Base-by-base conservation (phyloP, 1,140 invertebrate species). In the Drosophila virilis region DNA sequence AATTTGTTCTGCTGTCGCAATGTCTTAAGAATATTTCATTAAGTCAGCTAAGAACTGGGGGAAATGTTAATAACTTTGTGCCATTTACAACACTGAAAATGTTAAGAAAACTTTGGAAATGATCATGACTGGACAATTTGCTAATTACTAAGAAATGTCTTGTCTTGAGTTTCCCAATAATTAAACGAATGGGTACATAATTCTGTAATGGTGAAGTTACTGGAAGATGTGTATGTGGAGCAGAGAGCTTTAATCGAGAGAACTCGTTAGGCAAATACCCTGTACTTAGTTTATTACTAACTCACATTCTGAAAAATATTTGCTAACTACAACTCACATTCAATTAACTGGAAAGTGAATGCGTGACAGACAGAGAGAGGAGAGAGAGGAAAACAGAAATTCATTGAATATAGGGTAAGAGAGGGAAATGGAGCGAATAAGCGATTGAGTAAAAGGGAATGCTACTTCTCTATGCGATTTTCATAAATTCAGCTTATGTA, bases 71-170 rank as follows among this genome's bases (percentile, higher is more conserved):
- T 46, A 59, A 45, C 45, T 35, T 22, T 22, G 6, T 42, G 5
- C 12, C 38, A 38, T n/a, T 45, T 37, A 37, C 15, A 45, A 13
- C 17, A 45, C 37, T 37, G 1, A 55, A 70, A 70, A 55, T 70
- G 50, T 45, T 12, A n/a, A 38, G 58, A 61, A 69, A 69, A 43
- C 37, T n/a, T 70, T 54, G 22, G 22, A 28, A 28, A 28, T 28
- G 4, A 0, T 28, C 22, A 28, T 28, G 22, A 28, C 22, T 28
- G 22, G 22, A 28, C 22, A 28, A 28, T 28, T 28, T 28, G 22
- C 5, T 28, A 70, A 70, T 62, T 70, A 42, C 38, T 15, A 9
- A 38, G 58, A 61, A 69, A 69, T 37, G 28, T n/a, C n/a, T n/a
- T 70, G 40, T 54, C 17, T 28, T 60, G 43, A 1, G 0, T 48